Conservation (phyloP, 2,113 vertebrate genomes). For the Mastomys coucha region DNA sequence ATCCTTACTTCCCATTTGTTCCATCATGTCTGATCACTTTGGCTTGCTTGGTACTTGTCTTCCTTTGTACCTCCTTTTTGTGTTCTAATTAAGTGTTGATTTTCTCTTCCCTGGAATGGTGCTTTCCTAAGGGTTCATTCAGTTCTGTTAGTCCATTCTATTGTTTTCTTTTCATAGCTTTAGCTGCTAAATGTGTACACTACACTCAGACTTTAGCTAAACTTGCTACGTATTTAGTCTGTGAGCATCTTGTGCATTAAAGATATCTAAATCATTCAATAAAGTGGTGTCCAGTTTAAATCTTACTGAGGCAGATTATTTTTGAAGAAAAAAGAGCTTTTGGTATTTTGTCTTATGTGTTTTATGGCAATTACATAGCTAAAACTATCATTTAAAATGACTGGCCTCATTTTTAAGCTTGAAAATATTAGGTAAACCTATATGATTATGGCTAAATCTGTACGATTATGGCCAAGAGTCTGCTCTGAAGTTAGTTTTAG, state of each 20-base stretch:
- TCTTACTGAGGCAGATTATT: not conserved
- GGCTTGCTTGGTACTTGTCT: not conserved
- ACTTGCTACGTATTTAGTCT: not conserved
- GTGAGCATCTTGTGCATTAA: not conserved
- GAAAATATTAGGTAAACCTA: slow-evolving; percentile 14
- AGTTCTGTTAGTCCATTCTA: not conserved
- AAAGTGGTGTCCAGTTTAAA: not conserved
- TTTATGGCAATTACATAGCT: not conserved
- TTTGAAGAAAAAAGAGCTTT: slow-evolving; percentile 4
- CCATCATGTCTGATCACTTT: not conserved
- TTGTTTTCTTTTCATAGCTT: not conserved
- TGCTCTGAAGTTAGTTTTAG: slow-evolving; percentile 40
- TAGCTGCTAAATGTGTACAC: not conserved
- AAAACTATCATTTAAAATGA: slow-evolving; percentile 27
- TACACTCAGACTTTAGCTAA: slow-evolving; percentile 21
- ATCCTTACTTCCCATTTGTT: not conserved
- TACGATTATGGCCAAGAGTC: not conserved
- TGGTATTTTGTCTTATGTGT: slow-evolving; percentile 19
- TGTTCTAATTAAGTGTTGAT: not conserved
- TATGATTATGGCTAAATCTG: not conserved
- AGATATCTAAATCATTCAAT: not conserved
- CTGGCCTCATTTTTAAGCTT: not conserved
- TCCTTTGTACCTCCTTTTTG: not conserved
- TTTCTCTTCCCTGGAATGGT: not conserved
- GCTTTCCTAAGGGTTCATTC: not conserved